phyloP scores from a whole-genome alignment of 1,140 invertebrate species.

The Lordiphosa clarofinis region DNA sequence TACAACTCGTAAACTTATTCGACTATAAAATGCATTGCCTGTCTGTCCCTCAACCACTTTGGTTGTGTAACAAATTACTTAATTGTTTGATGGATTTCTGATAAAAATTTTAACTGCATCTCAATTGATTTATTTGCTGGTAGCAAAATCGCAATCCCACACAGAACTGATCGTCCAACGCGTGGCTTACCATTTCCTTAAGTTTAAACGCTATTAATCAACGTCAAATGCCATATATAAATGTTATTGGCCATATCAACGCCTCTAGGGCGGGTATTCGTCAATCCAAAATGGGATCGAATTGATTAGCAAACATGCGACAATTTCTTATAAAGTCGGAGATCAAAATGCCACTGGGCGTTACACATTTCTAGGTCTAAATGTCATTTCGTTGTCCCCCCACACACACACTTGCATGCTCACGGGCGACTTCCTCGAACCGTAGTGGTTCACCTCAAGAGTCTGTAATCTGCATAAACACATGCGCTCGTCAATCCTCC shows the following conservation, averaged over 20 bases:
- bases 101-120: constrained; percentile 39
- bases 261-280: constrained; percentile 23
- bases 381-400: constrained; percentile 22
- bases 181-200: constrained; percentile 44
- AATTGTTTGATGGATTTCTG: constrained; percentile 23
- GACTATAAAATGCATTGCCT: too few species aligned
- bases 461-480: constrained; percentile 44
- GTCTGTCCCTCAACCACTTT: background rate
- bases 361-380: constrained; percentile 25
- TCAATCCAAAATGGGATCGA: constrained; percentile 33
- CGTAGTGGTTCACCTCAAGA: constrained; percentile 17
- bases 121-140: constrained; percentile 59
- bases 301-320: constrained; percentile 45
- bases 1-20: too few species aligned
- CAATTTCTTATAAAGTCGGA: constrained; percentile 30
- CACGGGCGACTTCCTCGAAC: constrained; percentile 9
- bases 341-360: constrained; percentile 49
- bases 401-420: background rate
- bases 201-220: constrained; percentile 38
- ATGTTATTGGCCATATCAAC: constrained; percentile 17
- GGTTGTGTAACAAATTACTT: constrained; percentile 24
- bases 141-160: constrained; percentile 40
- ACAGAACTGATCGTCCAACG: constrained; percentile 37
- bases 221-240: constrained; percentile 30
- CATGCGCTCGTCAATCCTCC: constrained; percentile 30